phyloP scores from a whole-genome alignment of 2,113 vertebrate species.

The Brachirus orientalis region DNA sequence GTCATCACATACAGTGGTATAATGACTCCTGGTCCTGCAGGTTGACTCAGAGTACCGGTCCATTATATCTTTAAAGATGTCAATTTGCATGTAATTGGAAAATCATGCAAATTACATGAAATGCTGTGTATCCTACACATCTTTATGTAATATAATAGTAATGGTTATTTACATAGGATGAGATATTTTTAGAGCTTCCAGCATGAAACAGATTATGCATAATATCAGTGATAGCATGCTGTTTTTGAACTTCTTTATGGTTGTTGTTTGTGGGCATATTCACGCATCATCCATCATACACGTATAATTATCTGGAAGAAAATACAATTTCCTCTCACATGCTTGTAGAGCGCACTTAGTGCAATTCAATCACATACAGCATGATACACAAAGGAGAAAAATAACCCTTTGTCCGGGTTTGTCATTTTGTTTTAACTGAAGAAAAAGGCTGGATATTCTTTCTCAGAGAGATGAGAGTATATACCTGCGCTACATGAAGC shows the following conservation, averaged over 20 bases:
- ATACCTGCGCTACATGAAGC: slow-evolving; percentile 10
- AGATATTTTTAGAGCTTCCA: slow-evolving; percentile 4
- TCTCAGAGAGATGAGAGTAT: not conserved
- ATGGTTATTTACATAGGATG: slow-evolving; percentile 5
- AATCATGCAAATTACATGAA: slow-evolving; percentile 11
- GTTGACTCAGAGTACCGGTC: slow-evolving; percentile 19
- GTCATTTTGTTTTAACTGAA: slow-evolving; percentile 26
- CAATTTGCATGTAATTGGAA: not conserved
- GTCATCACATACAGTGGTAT: slow-evolving; percentile 49
- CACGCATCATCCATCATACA: slow-evolving; percentile 34
- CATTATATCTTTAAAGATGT: slow-evolving; percentile 20
- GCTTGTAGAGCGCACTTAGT: slow-evolving; percentile 43
- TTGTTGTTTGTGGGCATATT: slow-evolving; percentile 9
- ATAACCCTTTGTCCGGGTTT: slow-evolving; percentile 13
- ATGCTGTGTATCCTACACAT: not conserved
- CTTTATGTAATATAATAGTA: not conserved
- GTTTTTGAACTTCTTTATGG: slow-evolving; percentile 8
- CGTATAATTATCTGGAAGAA: slow-evolving; percentile 52
- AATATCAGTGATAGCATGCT: slow-evolving; percentile 4
- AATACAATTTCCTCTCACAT: slow-evolving; percentile 33
- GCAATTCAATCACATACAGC: slow-evolving; percentile 50
- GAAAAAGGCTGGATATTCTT: not conserved
- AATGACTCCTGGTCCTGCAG: slow-evolving; percentile 39
- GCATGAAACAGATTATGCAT: slow-evolving; percentile 14
- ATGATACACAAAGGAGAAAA: slow-evolving; percentile 12